Percentiles rank a stretch among this genome's conserved stretches.
These are phyloP conservation scores for Lacerta bilineata DNA, from an alignment of 2,797 vertebrate species.

Conservation along the genomic window DNA sequence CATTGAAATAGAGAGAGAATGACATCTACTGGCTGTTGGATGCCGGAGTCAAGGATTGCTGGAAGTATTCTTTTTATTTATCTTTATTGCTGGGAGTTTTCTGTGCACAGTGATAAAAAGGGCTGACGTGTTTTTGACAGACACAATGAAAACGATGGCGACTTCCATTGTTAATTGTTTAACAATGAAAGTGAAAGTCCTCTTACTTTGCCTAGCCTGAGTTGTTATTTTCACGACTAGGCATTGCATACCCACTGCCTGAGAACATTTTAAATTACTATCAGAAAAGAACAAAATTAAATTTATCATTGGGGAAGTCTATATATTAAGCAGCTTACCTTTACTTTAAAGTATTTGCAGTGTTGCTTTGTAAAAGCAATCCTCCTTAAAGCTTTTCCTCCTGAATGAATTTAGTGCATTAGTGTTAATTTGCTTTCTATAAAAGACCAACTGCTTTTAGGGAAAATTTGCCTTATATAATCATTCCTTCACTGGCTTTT, in stretches of 20 bases:
- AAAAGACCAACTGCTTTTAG: background rate
- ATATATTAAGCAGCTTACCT: conserved; percentile 14
- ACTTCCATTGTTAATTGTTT: conserved; percentile 49
- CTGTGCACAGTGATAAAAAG: background rate
- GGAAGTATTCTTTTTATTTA: conserved; percentile 37
- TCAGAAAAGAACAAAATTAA: background rate
- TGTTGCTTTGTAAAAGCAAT: conserved; percentile 16
- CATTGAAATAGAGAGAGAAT: conserved; percentile 75
- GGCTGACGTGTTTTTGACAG: background rate
- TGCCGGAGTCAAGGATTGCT: conserved; percentile 33
- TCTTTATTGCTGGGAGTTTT: conserved; percentile 38
- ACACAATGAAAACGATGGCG: conserved; percentile 37
- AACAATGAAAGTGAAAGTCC: conserved; percentile 41
- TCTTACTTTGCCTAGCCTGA: conserved; percentile 30
- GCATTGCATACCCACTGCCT: background rate
- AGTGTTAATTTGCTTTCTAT: conserved; percentile 23
- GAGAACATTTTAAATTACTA: conserved; percentile 6
- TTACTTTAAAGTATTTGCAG: conserved; percentile 5
- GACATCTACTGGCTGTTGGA: conserved; percentile 77
- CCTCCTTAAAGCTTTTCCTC: background rate
- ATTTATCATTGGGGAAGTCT: background rate
- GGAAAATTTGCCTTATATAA: conserved; percentile 1
- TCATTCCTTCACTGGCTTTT: background rate
- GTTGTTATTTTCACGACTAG: background rate
- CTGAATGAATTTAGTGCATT: conserved; percentile 23